phyloP scores from a whole-genome alignment of 2,888 invertebrate species.

The Lepetodrilus schrolli region DNA sequence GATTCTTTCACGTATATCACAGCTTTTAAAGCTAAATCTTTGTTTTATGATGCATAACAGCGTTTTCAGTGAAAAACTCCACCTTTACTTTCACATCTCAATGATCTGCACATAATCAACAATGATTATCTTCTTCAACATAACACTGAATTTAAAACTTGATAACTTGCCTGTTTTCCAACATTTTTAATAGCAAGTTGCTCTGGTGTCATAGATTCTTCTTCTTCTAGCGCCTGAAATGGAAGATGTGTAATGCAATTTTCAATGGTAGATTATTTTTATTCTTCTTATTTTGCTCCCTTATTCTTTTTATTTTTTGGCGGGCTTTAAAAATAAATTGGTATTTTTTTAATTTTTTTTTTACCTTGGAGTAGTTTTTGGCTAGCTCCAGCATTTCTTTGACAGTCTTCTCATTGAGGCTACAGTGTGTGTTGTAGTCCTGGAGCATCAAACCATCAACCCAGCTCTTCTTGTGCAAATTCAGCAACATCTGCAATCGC shows the following conservation, averaged over 20 bases:
- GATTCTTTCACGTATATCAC: too few species aligned
- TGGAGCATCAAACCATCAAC: constrained; percentile 74
- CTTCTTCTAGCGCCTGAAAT: constrained; percentile 91
- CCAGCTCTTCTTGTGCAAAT: constrained; percentile 95
- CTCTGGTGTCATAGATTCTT: constrained; percentile 99
- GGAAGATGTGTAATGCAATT: background rate
- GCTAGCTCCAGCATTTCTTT: constrained; percentile 97
- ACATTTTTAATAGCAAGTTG: constrained; percentile 99
- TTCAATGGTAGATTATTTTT: too few species aligned
- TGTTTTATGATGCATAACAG: too few species aligned
- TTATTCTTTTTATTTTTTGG: too few species aligned
- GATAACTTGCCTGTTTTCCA: constrained; percentile 81
- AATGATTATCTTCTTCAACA: background rate
- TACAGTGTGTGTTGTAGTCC: constrained; percentile 87
- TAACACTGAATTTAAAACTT: background rate
- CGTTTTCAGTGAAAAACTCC: too few species aligned
- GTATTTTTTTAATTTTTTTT: too few species aligned
- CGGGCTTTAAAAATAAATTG: too few species aligned
- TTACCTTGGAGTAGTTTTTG: constrained; percentile 94
- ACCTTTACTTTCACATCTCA: too few species aligned
- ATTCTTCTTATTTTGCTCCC: too few species aligned
- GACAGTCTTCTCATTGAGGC: constrained; percentile 93
- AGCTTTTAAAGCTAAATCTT: background rate
- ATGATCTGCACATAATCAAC: too few species aligned
- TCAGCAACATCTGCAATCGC: constrained; percentile 89